A percentile compares a stretch with the other conserved stretches of the same genome.
These are phyloP conservation scores for Heliothis subflexa DNA, from an alignment of 1,140 invertebrate genomes.

Conservation along the genomic window DNA sequence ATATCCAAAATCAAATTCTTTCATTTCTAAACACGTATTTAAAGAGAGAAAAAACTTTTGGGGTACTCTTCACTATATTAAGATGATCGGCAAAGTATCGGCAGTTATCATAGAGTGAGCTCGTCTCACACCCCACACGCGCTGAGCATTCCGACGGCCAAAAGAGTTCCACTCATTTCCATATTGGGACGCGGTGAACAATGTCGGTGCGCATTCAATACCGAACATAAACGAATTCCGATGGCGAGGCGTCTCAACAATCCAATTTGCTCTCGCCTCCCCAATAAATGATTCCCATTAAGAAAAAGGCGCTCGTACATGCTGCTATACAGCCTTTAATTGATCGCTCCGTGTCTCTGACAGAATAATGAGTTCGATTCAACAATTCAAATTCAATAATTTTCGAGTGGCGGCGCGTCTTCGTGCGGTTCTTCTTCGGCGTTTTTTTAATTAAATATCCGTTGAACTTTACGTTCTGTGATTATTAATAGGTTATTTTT, in stretches of 20 bases:
- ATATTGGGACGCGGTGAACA: constrained; percentile 33
- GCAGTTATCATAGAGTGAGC: neutral
- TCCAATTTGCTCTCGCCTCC: constrained; percentile 58
- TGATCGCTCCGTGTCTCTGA: constrained; percentile 62
- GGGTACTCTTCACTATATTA: too few relatives aligned
- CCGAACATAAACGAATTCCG: constrained; percentile 62
- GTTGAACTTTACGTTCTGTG: constrained; percentile 24
- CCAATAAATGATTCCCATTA: constrained; percentile 61
- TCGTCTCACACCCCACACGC: constrained; percentile 22
- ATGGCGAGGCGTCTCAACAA: constrained; percentile 54
- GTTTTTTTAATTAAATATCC: constrained; percentile 57
- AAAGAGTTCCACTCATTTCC: constrained; percentile 49
- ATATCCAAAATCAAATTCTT: too few relatives aligned
- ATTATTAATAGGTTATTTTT: constrained; percentile 46
- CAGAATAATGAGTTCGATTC: constrained; percentile 55
- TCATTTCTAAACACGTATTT: too few relatives aligned
- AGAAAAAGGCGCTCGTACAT: constrained; percentile 62
- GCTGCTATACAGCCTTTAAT: constrained; percentile 63
- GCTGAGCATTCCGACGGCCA: constrained; percentile 39
- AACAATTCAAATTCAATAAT: constrained; percentile 57
- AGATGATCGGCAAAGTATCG: too few relatives aligned
- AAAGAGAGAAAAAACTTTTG: too few relatives aligned
- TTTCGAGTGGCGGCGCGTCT: constrained; percentile 47
- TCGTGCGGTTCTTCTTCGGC: neutral
- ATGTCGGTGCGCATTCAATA: constrained; percentile 44